phyloP scores from a whole-genome alignment of 2,113 vertebrate species.

The Gasterosteus aculeatus region DNA sequence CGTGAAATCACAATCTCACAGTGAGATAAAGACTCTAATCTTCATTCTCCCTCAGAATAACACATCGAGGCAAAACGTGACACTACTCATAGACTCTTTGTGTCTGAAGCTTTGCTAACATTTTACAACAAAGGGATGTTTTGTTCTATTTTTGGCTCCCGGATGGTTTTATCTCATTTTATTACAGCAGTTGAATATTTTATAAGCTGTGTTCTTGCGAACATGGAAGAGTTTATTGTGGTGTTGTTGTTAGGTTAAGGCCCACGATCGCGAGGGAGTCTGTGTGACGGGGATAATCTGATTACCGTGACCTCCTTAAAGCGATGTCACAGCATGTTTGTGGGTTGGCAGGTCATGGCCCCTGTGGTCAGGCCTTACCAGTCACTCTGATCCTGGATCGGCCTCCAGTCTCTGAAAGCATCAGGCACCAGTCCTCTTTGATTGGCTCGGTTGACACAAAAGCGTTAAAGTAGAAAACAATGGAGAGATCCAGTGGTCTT shows the following conservation, averaged over 20 bases:
- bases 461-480: conserved; percentile 13
- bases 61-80: conserved; percentile 34
- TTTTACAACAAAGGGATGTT: conserved; percentile 29
- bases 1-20: conserved; percentile 18
- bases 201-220: neutral
- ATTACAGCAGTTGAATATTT: conserved; percentile 24
- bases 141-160: conserved; percentile 54
- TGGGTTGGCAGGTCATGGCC: conserved; percentile 63
- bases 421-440: conserved; percentile 15
- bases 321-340: conserved; percentile 72
- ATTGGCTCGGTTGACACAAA: neutral
- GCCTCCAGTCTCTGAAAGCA: conserved; percentile 38
- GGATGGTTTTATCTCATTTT: conserved; percentile 56
- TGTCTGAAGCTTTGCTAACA: conserved; percentile 31
- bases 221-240: conserved; percentile 21
- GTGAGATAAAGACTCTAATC: conserved; percentile 12
- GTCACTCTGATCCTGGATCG: conserved; percentile 64
- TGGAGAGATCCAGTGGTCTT: neutral
- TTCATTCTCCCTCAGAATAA: conserved; percentile 26
- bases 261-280: conserved; percentile 35
- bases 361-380: conserved; percentile 57
- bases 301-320: conserved; percentile 74
- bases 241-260: conserved; percentile 28
- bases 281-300: conserved; percentile 71
- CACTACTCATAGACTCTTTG: neutral